Evolutionary conservation across 2,888 invertebrate genomes (phyloP).

Genomic region (Sialis lutaria): DNA sequence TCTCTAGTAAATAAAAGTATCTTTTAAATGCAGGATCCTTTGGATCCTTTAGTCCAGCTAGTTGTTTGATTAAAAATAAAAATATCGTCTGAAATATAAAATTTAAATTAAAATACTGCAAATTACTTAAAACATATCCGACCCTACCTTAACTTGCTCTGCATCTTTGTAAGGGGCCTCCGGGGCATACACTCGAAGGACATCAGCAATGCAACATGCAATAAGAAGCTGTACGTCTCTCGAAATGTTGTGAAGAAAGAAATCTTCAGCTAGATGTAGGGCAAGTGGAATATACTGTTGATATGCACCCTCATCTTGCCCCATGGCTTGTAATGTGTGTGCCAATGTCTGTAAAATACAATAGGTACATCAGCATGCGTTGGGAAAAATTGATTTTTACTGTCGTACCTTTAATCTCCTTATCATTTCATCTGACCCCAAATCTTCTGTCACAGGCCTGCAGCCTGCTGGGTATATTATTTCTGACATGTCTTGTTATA

Average conservation of each 20-base stretch:
- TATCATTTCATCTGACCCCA: constrained; percentile 90
- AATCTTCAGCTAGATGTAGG: constrained; percentile 81
- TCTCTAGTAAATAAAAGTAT: constrained; percentile 93
- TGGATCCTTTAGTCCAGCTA: constrained; percentile 85
- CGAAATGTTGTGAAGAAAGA: constrained; percentile 75
- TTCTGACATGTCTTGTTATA: constrained; percentile 43
- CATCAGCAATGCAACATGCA: constrained; percentile 95
- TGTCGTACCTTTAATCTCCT: constrained; percentile 69
- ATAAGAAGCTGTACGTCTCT: constrained; percentile 87
- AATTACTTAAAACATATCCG: background rate
- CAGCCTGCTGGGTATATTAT: constrained; percentile 91
- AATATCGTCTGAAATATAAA: constrained; percentile 54
- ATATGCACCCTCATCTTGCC: constrained; percentile 88
- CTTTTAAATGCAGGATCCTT: constrained; percentile 95
- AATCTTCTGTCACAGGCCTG: constrained; percentile 84
- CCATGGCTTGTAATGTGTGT: constrained; percentile 90
- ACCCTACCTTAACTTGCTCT: constrained; percentile 60
- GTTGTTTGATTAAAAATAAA: constrained; percentile 83
- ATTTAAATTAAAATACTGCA: constrained; percentile 1
- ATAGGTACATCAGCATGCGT: constrained; percentile 1
- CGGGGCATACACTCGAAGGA: constrained; percentile 89
- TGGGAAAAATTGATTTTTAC: background rate
- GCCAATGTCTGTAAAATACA: constrained; percentile 52
- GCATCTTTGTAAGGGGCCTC: constrained; percentile 96
- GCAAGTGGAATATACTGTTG: constrained; percentile 85